Evolutionary conservation across 2,797 vertebrate species (phyloP), one percentile per base, ranked within the genome.

Genomic region (Coendou prehensilis): DNA sequence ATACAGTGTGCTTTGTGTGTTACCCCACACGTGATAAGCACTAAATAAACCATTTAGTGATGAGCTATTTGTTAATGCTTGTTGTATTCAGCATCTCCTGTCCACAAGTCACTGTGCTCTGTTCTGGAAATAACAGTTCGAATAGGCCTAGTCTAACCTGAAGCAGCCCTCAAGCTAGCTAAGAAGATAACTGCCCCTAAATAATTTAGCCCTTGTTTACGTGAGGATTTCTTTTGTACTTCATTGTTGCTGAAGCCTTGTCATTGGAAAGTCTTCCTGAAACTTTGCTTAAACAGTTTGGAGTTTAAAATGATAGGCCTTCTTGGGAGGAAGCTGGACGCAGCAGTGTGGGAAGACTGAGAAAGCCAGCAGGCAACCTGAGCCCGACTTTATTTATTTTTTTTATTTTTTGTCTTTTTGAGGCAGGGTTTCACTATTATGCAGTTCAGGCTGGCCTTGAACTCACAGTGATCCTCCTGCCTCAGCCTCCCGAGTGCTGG

Each of bases 241-340:
- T 80, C n/a, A 2, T 85, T 83, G 56, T 79, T 54, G 6, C 41
- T 45, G 15, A 79, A 23, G 18, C 57, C 37, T 92, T 89, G 54
- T 75, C 73, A 26, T 54, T 57, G 76, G 69, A 86, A 81, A 63
- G 52, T 69, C 67, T 94, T 84, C 20, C 14, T 64, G 61, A 45
- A 76, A 71, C 50, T 80, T 94, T 92, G 45, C 83, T 88, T 92
- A 69, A 87, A 52, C 87, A 85, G 28, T 26, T 22, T 78, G 30
- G 41, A 63, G 52, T 89, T 88, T 75, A 54, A 91, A 54, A 47
- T 45, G 75, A 81, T 71, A 61, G 64, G 2, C 47, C 18, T 91
- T 81, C 50, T 71, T 22, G 1, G 41, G 56, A 67, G 23, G 79
- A 94, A 73, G 80, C 67, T 1, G 8, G 63, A 91, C n/a, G 63